phyloP scores from a whole-genome alignment of 2,888 invertebrate genomes.

The Chrysomela aeneicollis region DNA sequence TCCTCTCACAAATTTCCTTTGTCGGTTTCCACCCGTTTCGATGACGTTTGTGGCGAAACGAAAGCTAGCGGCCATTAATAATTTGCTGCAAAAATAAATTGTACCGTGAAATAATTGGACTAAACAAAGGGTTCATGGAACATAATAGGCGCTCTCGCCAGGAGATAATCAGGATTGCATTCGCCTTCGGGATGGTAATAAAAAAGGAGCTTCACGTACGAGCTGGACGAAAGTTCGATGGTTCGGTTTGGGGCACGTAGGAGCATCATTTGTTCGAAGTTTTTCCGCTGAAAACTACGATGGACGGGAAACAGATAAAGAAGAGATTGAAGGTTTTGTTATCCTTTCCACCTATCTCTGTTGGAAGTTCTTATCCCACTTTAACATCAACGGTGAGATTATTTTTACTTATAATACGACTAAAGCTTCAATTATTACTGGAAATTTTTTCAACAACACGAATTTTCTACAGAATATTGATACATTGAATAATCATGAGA shows the following conservation, averaged over 20 bases:
- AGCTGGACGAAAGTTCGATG: background rate
- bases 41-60: constrained; percentile 24
- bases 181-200: constrained; percentile 47
- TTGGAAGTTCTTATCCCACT: too few species aligned
- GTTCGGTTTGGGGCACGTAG: background rate
- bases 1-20: constrained; percentile 9
- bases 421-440: too few species aligned
- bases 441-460: too few species aligned
- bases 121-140: constrained; percentile 47
- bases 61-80: constrained; percentile 30
- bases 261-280: background rate
- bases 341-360: too few species aligned
- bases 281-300: background rate
- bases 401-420: too few species aligned
- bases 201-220: constrained; percentile 29
- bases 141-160: constrained; percentile 43
- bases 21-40: constrained; percentile 9
- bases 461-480: too few species aligned
- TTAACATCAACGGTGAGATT: too few species aligned
- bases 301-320: background rate
- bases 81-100: constrained; percentile 37
- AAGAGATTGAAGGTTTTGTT: too few species aligned
- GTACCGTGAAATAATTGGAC: constrained; percentile 41
- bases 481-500: too few species aligned
- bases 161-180: constrained; percentile 49